Evolutionary conservation across 2,888 invertebrate genomes (phyloP), one percentile per base, ranked within the genome.

Genomic region (Apantesis nais): DNA sequence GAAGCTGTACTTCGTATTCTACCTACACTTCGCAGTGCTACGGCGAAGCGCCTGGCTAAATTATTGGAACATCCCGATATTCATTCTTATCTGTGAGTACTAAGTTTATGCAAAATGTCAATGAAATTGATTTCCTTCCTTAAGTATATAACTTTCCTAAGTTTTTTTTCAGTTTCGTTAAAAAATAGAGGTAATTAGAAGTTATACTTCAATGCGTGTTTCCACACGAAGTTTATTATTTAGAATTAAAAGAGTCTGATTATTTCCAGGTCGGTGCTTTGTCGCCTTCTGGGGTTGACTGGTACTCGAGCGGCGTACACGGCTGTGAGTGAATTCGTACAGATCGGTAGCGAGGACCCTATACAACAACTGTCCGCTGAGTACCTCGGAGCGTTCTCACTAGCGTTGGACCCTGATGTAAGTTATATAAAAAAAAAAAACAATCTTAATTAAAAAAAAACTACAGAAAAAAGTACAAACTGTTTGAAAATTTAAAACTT

Each of bases 221-320:
- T 16, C 14, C n/a, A n/a, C n/a, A n/a, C n/a, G n/a, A n/a, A n/a
- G n/a, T n/a, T n/a, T n/a, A n/a, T n/a, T n/a, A n/a, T n/a, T n/a
- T 22, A 2, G 2, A 48, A 22, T 5, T 52, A 2, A n/a, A n/a
- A 52, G 9, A 22, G 0, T n/a, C 1, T 9, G 1, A 1, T 58
- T 29, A 29, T 58, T 12, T 25, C 39, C 7, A 55, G 63, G 63
- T 63, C 68, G 9, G 84, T 78, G 44, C 74, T 86, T 76, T 81
- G 80, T 66, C 85, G 85, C 66, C 78, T 84, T 85, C 82, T 90
- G 75, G 92, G 89, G 9, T 82, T 86, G 78, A 79, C 85, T 68
- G 91, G 83, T 75, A 71, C 85, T 70, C 77, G 69, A 63, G 81
- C 76, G 39, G 84, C 87, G 76, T 85, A 84, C 77, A 44, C 63